phyloP scores from a whole-genome alignment of 2,113 vertebrate species.

The Halichoerus grypus region DNA sequence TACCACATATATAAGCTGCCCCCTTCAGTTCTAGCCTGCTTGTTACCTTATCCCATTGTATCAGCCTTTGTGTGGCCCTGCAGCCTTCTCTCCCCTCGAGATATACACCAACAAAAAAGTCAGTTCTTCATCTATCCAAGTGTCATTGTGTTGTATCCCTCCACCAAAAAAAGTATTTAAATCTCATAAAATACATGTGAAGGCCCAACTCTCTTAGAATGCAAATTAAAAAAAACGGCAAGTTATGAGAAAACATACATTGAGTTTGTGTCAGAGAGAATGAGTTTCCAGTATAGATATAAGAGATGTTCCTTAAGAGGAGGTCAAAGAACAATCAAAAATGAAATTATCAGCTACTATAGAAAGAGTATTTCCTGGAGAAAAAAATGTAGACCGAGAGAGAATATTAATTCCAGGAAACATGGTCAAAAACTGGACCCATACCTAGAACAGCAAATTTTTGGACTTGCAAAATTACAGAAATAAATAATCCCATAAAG shows the following conservation, averaged over 20 bases:
- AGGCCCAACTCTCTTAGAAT: not conserved
- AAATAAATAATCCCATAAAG: not conserved
- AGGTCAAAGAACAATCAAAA: not conserved
- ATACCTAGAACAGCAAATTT: not conserved
- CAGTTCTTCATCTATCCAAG: not conserved
- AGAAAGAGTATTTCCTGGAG: not conserved
- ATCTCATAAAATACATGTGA: not conserved
- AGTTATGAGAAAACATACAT: not conserved
- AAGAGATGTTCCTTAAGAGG: not conserved
- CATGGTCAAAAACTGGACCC: not conserved
- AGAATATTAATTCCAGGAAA: not conserved
- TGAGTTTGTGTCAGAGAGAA: not conserved
- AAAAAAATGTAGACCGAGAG: not conserved
- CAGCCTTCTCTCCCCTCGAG: not conserved
- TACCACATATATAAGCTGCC: not conserved
- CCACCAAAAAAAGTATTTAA: not conserved
- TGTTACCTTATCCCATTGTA: not conserved
- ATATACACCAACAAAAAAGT: not conserved
- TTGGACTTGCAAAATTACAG: not conserved
- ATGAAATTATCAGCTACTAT: not conserved
- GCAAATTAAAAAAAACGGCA: not conserved
- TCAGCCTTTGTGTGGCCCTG: not conserved
- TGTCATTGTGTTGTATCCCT: not conserved
- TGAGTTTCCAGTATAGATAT: not conserved
- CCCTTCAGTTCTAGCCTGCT: not conserved